Evolutionary conservation across 2,888 invertebrate species (phyloP).

Genomic region (Rhorus exstirpatorius): DNA sequence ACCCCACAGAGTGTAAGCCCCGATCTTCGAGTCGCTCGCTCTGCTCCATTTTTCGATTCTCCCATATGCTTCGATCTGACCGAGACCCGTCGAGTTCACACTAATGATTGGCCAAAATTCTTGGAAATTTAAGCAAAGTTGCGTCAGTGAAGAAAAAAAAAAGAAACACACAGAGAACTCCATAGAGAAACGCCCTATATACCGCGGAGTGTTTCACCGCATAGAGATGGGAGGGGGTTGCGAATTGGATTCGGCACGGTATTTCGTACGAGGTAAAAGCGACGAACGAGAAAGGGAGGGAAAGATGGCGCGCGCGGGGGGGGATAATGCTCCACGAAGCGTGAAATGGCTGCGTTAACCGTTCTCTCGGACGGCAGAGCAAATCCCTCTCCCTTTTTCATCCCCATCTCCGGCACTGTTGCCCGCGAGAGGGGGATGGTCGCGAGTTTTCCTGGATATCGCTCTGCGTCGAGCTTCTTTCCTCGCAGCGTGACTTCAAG

Average conservation of each 20-base stretch:
- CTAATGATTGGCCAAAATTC: background rate
- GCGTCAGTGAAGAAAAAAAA: background rate
- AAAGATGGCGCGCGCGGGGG: constrained; percentile 72
- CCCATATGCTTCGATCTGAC: too few relatives aligned
- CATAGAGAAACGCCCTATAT: constrained; percentile 1
- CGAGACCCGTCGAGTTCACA: too few relatives aligned
- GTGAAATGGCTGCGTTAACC: constrained; percentile 86
- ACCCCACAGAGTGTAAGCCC: too few relatives aligned
- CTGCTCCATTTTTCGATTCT: too few relatives aligned
- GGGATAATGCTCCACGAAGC: constrained; percentile 83
- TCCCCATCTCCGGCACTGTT: constrained; percentile 1
- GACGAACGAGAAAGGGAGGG: constrained; percentile 69
- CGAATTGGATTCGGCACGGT: constrained; percentile 52
- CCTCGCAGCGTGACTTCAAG: constrained; percentile 41
- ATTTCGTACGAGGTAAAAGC: constrained; percentile 53
- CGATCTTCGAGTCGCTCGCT: too few relatives aligned
- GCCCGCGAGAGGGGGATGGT: constrained; percentile 45
- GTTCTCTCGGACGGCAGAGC: constrained; percentile 77
- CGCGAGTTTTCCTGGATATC: constrained; percentile 62
- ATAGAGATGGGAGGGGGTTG: background rate
- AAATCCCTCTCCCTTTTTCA: constrained; percentile 49
- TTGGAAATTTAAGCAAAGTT: constrained; percentile 2
- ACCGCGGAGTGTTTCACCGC: background rate
- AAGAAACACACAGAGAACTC: background rate
- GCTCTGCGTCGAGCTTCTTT: constrained; percentile 25